These are phyloP conservation scores for Callosobruchus maculatus DNA, from an alignment of 2,888 invertebrate genomes.

Conservation along the genomic window DNA sequence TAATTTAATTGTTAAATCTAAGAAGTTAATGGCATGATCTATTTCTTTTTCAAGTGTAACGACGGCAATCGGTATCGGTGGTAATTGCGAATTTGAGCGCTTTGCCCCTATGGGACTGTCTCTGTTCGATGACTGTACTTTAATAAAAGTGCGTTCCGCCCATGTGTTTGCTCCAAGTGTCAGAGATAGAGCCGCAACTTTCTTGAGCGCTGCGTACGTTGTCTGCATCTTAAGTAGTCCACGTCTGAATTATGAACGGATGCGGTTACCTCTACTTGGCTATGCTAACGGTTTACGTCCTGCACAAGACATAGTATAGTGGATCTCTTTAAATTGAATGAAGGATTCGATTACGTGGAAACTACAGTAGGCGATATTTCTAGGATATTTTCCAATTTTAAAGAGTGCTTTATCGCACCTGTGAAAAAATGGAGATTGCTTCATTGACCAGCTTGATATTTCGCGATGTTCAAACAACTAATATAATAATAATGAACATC, in stretches of 20 bases:
- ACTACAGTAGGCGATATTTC: background rate
- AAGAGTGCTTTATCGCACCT: too few species aligned
- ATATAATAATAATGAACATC: too few species aligned
- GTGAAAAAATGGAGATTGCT: too few species aligned
- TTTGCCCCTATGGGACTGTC: too few species aligned
- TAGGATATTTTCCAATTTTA: background rate
- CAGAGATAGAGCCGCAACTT: constrained; percentile 28
- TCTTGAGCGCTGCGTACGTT: constrained; percentile 21
- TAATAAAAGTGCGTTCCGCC: background rate
- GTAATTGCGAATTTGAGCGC: too few species aligned
- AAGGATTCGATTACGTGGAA: background rate
- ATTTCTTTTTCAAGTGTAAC: too few species aligned
- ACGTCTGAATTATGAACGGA: background rate
- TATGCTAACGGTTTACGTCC: background rate
- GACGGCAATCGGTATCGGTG: too few species aligned
- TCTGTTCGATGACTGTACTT: too few species aligned
- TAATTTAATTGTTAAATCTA: too few species aligned
- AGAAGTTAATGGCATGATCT: too few species aligned
- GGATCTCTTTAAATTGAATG: background rate
- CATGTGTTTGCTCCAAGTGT: background rate
- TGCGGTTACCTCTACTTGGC: background rate
- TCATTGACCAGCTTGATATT: too few species aligned
- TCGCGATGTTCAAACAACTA: too few species aligned
- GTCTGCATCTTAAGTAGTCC: constrained; percentile 34
- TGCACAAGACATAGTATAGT: background rate